Conservation (phyloP, 2,888 invertebrate species). For the Slavum lentiscoides region DNA sequence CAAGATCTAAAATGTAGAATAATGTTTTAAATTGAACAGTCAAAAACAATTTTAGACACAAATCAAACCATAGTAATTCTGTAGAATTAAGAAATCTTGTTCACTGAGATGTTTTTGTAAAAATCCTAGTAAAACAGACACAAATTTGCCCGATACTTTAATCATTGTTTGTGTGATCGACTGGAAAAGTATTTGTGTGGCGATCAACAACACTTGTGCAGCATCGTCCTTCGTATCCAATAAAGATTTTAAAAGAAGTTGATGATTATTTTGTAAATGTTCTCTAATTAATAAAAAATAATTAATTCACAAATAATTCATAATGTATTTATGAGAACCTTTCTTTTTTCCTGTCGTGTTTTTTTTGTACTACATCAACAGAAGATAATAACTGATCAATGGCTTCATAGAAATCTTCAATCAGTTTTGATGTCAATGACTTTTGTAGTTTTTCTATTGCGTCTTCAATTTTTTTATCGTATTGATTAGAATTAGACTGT, state of each 20-base stretch:
- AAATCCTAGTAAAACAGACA: constrained; percentile 76
- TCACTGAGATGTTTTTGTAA: constrained; percentile 71
- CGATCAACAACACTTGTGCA: constrained; percentile 77
- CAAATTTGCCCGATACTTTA: constrained; percentile 92
- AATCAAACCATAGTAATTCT: constrained; percentile 75
- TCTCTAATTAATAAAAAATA: constrained; percentile 20
- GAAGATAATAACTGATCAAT: constrained; percentile 78
- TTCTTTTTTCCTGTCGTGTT: constrained; percentile 86
- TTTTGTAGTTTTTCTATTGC: constrained; percentile 71
- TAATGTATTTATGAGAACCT: constrained; percentile 58
- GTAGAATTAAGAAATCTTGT: constrained; percentile 69
- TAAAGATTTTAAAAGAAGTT: constrained; percentile 66
- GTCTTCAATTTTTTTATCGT: constrained; percentile 61
- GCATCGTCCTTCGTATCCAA: constrained; percentile 75
- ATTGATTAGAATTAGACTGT: constrained; percentile 33
- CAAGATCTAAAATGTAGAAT: constrained; percentile 65
- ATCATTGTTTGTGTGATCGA: constrained; percentile 78
- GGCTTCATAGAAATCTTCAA: constrained; percentile 57
- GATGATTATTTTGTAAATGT: constrained; percentile 49
- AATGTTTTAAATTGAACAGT: background rate
- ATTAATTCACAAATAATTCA: background rate
- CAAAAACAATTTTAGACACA: background rate
- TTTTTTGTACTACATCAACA: constrained; percentile 74
- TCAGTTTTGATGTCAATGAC: constrained; percentile 65
- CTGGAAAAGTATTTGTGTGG: constrained; percentile 78